Evolutionary conservation across 1,140 invertebrate species (phyloP).

Genomic region (Panulirus ornatus): DNA sequence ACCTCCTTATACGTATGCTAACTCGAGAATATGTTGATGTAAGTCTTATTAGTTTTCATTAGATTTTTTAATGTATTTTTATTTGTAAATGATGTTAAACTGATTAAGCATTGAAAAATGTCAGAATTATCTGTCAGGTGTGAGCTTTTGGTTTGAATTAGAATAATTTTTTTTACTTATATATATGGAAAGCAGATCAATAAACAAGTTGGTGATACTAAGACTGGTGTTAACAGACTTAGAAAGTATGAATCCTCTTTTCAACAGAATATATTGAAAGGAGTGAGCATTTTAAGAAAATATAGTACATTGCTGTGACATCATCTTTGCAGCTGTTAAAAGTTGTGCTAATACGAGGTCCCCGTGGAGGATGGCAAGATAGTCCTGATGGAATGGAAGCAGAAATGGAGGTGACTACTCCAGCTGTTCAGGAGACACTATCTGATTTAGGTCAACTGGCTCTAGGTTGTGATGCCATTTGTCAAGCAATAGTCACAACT

Average conservation of each 20-base stretch:
- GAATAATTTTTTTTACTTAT: too few relatives aligned
- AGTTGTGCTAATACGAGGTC: constrained; percentile 49
- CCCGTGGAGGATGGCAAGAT: constrained; percentile 70
- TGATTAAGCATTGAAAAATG: too few relatives aligned
- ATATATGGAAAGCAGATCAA: too few relatives aligned
- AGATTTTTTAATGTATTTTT: not conserved
- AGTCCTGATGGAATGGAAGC: constrained; percentile 84
- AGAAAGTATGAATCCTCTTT: too few relatives aligned
- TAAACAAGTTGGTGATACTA: too few relatives aligned
- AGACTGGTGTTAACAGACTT: too few relatives aligned
- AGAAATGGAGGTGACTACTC: constrained; percentile 82
- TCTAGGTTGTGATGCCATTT: constrained; percentile 83
- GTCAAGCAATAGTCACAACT: constrained; percentile 79
- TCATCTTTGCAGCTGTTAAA: constrained; percentile 79
- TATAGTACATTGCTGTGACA: not conserved
- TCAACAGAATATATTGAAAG: too few relatives aligned
- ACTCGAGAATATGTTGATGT: constrained; percentile 92
- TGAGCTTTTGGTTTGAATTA: too few relatives aligned
- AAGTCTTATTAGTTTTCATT: constrained; percentile 27
- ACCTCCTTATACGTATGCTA: constrained; percentile 91
- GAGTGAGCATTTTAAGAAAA: too few relatives aligned
- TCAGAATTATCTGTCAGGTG: too few relatives aligned
- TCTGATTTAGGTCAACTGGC: constrained; percentile 86
- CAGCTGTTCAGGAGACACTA: constrained; percentile 81
- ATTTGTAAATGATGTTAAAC: not conserved